Evolutionary conservation across 1,140 invertebrate species (phyloP), one percentile per base, ranked within the genome.

Genomic region (Ceratosolen fusciceps): DNA sequence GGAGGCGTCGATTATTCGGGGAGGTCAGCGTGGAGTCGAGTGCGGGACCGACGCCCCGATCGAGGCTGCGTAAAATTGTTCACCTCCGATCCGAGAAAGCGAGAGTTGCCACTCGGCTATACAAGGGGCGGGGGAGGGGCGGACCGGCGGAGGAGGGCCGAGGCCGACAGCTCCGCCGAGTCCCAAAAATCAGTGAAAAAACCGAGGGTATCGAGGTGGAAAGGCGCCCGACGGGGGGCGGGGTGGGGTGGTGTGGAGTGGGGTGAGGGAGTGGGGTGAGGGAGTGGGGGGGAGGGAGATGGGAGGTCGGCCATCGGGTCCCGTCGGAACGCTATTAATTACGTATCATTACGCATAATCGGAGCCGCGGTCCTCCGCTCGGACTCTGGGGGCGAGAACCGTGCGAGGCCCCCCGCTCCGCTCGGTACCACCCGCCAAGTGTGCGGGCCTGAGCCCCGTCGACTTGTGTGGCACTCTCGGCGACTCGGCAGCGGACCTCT

Each of bases 261-360:
- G 3, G 19, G 21, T 19, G 37, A 9, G 1, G 52, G 3, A 1
- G 2, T 1, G 3, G 19, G 29, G 52, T 29, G 19, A 8, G 12
- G 4, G 7, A 12, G 3, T 3, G 65, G 24, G 52, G 52, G 19
- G 19, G 12, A 19, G 7, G 31, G 3, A 14, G 65, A 39, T 31
- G 29, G 29, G 37, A 29, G 19, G 67, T 31, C 34, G 10, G 39
- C 67, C 67, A 26, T 19, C n/a, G n/a, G n/a, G 31, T 19, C 39
- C 0, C 52, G 70, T 0, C 75, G 43, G 58, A 76, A 71, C 49
- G 26, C 70, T 58, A 78, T 77, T 81, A 81, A 81, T 81, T 77
- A 81, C 71, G 58, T 78, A 68, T 77, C 70, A 74, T 81, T 81
- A 81, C 62, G 70, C 70, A 71, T 77, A 81, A 78, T 81, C 80